Evolutionary conservation across 2,888 invertebrate genomes (phyloP), one percentile per base, ranked within the genome.

Genomic region (Sinopyrophorus schimmeli): DNA sequence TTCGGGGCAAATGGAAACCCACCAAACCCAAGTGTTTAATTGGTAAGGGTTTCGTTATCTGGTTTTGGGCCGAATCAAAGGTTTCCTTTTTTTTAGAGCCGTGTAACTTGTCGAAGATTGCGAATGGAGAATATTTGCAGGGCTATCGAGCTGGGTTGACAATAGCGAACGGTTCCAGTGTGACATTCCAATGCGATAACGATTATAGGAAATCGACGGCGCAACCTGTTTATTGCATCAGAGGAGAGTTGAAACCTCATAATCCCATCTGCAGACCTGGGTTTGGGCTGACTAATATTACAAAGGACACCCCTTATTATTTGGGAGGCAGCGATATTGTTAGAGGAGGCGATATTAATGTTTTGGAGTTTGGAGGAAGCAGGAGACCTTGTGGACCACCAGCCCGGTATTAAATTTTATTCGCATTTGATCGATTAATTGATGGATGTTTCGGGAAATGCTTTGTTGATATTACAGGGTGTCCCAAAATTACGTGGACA

Each of bases 1-100:
- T 86, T 2, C 79, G 89, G 53, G 92, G 93, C 0, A 80, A 86
- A 56, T 93, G 93, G 93, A 87, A 85, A 62, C 91, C 91, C 0
- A 81, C 82, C 52, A 85, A 83, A 59, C 92, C 93, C 0, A 80
- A 81, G 60, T 94, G 93, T 70, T 77, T 84, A 64, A 86, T 91
- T 65, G 76, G 90, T 90, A 76, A 80, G 82, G 20, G 23, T 11
- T 10, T 9, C 11, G 28, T 28, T 7, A 24, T 3, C 24, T 9
- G 24, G 24, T 24, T 6, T 3, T 9, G 9, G 24, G 9, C 9
- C 3, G 11, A n/a, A 27, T n/a, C 11, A 5, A 27, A 27, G 27
- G 7, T n/a, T 27, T 4, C 27, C 27, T 11, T 10, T 47, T 31
- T 60, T 59, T 34, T 70, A 83, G 86, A 83, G 1, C 85, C 87